Base-by-base conservation (phyloP, 1,140 invertebrate genomes). In the Brachionus calyciflorus region DNA sequence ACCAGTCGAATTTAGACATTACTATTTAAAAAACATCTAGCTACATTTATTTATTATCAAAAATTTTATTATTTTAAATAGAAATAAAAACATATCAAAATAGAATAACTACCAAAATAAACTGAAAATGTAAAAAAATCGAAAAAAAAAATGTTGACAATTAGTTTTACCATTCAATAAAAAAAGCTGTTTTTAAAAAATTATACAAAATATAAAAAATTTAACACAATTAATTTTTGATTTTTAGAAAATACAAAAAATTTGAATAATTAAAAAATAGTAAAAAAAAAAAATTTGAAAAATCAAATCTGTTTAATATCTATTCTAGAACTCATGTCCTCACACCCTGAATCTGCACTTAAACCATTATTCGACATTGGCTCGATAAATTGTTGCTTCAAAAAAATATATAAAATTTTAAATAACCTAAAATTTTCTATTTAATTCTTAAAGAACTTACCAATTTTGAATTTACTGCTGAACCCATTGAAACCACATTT, bases 261-360 rank as follows among this genome's bases (percentile, higher is more conserved):
- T 28, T 55, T 55, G 28, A 28, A 55, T 28, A 28, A 28, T 21
- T 5, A 30, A 30, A 10, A 14, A 60, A 37, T 33, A 19, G 37
- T 19, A 37, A 37, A 17, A 60, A 60, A 37, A 60, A 60, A 19
- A 17, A 33, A 37, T 33, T 17, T 19, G n/a, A 60, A 60, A 60
- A 37, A 37, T 19, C 37, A 60, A 60, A 17, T 37, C 17, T 60
- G 55, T 40, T 60, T 60, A 7, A 60, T 60, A 17, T 60, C 55
- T n/a, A 60, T 17, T 37, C 37, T 65, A 30, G 60, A 65, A n/a
- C 37, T 65, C 69, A 73, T 73, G 21, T 73, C 69, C 40, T 73
- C 69, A 55, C 69, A 73, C 19, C 69, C 69, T 33, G 69, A 73
- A 33, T 73, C 69, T n/a, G 69, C 51, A 10, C 69, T 73, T 12